Evolutionary conservation across 2,113 vertebrate species (phyloP).

Genomic region (Genyomyrus donnyi): DNA sequence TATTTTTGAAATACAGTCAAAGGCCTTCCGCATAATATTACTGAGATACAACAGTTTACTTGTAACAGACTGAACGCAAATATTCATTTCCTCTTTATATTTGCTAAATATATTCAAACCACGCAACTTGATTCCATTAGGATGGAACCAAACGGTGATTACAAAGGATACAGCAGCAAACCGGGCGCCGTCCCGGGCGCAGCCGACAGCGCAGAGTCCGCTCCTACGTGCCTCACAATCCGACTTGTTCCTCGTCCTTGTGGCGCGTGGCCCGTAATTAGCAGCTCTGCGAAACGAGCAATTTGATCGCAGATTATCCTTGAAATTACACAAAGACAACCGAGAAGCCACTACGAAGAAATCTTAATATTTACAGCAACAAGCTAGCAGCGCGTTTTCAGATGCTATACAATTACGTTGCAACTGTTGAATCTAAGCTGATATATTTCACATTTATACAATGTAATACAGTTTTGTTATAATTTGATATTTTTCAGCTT

Average conservation of each 20-base stretch:
- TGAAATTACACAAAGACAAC: conserved; percentile 1
- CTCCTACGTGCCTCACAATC: conserved; percentile 51
- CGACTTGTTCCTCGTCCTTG: not conserved
- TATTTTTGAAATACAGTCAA: not conserved
- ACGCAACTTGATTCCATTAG: not conserved
- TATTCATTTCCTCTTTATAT: not conserved
- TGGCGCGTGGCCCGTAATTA: conserved; percentile 18
- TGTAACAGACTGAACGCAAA: not conserved
- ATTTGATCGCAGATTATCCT: conserved; percentile 13
- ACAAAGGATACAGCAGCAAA: not conserved
- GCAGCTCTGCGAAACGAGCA: conserved; percentile 28
- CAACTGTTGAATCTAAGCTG: not conserved
- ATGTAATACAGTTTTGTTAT: not conserved
- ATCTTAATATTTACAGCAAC: not conserved
- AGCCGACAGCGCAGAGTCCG: conserved; percentile 1
- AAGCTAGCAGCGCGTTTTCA: not conserved
- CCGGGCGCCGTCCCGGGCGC: not conserved
- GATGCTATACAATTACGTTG: not conserved
- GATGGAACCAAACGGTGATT: not conserved
- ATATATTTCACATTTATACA: not conserved
- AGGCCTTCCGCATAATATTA: not conserved
- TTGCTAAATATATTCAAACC: not conserved
- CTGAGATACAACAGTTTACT: not conserved
- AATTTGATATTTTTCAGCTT: not conserved
- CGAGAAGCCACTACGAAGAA: not conserved